Conservation (phyloP, 2,888 invertebrate species). For the Allolobophora icterica region DNA sequence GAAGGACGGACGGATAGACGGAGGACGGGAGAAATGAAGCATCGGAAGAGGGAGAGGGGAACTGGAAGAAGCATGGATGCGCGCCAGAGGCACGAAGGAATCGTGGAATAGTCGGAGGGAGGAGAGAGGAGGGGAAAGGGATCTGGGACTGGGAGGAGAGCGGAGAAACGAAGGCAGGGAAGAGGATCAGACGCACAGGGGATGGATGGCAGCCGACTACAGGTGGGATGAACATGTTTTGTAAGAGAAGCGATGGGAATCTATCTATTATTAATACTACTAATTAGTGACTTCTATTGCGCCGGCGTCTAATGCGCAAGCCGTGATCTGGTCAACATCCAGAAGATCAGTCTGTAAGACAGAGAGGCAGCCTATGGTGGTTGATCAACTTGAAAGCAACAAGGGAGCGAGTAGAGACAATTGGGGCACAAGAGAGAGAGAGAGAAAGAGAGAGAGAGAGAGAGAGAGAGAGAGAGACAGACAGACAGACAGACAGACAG, state of each 20-base stretch:
- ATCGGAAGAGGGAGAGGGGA: neutral
- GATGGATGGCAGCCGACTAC: neutral
- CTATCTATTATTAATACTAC: neutral
- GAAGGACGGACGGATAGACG: conserved; percentile 12
- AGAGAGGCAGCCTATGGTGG: too few relatives aligned
- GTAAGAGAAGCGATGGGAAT: neutral
- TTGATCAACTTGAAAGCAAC: too few relatives aligned
- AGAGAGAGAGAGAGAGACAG: conserved; percentile 28
- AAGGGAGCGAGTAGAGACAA: neutral
- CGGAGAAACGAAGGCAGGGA: neutral
- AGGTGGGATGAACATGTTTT: neutral
- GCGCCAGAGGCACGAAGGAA: conserved; percentile 25
- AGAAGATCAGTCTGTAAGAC: too few relatives aligned
- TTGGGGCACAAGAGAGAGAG: neutral
- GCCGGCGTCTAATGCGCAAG: too few relatives aligned
- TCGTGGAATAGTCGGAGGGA: conserved; percentile 3
- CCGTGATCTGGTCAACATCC: too few relatives aligned
- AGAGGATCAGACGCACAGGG: neutral
- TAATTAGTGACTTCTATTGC: too few relatives aligned
- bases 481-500: conserved; percentile 25
- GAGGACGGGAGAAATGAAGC: neutral
- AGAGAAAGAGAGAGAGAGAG: conserved; percentile 34
- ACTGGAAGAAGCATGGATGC: neutral
- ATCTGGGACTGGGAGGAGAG: neutral
- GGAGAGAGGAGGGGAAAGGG: neutral